Evolutionary conservation across 2,113 vertebrate species (phyloP).

Genomic region (Promerops cafer): DNA sequence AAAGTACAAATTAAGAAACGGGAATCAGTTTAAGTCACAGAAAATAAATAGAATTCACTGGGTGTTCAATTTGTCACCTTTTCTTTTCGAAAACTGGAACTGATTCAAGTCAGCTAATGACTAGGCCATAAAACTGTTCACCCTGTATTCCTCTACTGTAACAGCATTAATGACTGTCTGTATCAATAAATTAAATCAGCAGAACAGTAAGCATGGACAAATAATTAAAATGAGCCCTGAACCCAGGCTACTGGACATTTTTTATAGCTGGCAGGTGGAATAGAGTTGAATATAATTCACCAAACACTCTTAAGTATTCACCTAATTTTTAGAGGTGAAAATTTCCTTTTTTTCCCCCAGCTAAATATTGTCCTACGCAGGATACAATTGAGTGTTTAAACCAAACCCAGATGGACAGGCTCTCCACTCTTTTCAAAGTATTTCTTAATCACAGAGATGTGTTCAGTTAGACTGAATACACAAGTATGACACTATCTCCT

Average conservation of each 20-base stretch:
- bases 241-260: neutral
- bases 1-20: conserved; percentile 2
- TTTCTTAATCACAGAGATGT: neutral
- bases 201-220: conserved; percentile 21
- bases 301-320: neutral
- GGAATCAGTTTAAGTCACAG: neutral
- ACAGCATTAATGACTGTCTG: conserved; percentile 30
- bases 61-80: neutral
- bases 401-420: neutral
- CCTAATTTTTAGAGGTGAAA: neutral
- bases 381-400: neutral
- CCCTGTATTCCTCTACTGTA: conserved; percentile 1
- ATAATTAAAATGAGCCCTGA: neutral
- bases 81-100: conserved; percentile 19
- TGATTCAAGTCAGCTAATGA: conserved; percentile 45
- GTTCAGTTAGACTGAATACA: neutral
- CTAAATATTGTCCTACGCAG: neutral
- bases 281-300: neutral
- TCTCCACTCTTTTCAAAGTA: neutral
- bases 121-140: conserved; percentile 9
- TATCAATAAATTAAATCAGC: conserved; percentile 47
- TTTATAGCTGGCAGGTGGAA: neutral
- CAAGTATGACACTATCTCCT: neutral
- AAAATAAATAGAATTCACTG: neutral
- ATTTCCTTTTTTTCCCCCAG: neutral